These are phyloP conservation scores for Drosophila bifasciata DNA, from an alignment of 1,140 invertebrate genomes.

Conservation along the genomic window DNA sequence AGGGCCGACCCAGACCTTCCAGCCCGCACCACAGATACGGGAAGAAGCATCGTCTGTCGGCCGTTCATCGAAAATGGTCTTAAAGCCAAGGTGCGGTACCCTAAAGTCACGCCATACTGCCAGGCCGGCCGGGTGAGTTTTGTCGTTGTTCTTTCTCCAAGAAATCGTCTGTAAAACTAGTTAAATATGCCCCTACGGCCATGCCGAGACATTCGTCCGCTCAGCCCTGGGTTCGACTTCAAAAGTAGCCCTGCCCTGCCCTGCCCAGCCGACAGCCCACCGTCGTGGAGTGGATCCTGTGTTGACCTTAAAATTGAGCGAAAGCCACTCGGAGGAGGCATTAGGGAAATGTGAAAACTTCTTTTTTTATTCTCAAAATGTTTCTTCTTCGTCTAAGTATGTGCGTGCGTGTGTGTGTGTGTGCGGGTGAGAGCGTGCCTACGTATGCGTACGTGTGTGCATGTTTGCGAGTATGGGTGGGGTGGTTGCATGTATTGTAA, in stretches of 20 bases:
- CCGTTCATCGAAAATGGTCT: slow-evolving; percentile 46
- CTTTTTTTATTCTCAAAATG: slow-evolving; percentile 45
- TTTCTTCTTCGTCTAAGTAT: slow-evolving; percentile 12
- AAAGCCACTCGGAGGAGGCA: slow-evolving; percentile 60
- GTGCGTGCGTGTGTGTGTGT: slow-evolving; percentile 27
- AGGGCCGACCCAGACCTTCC: slow-evolving; percentile 12
- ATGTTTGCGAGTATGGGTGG: slow-evolving; percentile 16
- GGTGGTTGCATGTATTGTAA: slow-evolving; percentile 70
- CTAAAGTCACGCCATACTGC: slow-evolving; percentile 35
- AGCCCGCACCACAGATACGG: slow-evolving; percentile 13
- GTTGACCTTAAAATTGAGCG: slow-evolving; percentile 56
- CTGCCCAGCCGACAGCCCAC: slow-evolving; percentile 10
- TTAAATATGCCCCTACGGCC: slow-evolving; percentile 77
- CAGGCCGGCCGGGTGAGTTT: slow-evolving; percentile 28
- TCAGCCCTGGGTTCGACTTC: slow-evolving; percentile 29
- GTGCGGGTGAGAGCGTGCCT: slow-evolving; percentile 17
- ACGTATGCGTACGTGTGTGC: slow-evolving; percentile 6
- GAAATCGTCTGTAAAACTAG: slow-evolving; percentile 73
- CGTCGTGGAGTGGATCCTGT: slow-evolving; percentile 10
- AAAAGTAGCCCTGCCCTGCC: slow-evolving; percentile 19
- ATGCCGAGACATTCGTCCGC: slow-evolving; percentile 56
- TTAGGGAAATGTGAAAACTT: slow-evolving; percentile 61
- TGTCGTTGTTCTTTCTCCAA: slow-evolving; percentile 22
- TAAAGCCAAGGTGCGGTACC: slow-evolving; percentile 66
- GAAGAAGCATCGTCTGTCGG: slow-evolving; percentile 2